Evolutionary conservation across 2,888 invertebrate genomes (phyloP).

Genomic region (Epistrophe eligans): DNA sequence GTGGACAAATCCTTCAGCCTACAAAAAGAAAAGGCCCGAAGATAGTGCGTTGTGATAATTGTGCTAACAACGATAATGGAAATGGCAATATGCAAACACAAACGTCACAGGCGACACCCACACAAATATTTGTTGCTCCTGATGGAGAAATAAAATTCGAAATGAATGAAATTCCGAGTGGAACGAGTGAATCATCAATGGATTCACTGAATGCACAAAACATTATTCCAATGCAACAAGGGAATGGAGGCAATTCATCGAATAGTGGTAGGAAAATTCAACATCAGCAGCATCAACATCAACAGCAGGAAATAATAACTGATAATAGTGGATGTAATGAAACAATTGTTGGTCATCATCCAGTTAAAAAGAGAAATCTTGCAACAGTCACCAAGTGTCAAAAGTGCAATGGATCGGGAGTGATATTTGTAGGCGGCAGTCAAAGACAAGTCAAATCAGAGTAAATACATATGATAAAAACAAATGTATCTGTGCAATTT

Average conservation of each 20-base stretch:
- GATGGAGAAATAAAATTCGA: slow-evolving; percentile 87
- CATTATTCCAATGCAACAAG: slow-evolving; percentile 82
- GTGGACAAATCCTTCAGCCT: slow-evolving; percentile 85
- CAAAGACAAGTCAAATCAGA: slow-evolving; percentile 80
- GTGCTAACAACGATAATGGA: slow-evolving; percentile 86
- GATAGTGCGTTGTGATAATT: slow-evolving; percentile 86
- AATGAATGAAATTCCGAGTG: slow-evolving; percentile 84
- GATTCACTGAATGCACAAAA: slow-evolving; percentile 84
- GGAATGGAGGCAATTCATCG: slow-evolving; percentile 36
- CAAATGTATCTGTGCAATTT: not conserved
- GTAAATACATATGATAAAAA: slow-evolving; percentile 78
- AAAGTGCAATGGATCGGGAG: slow-evolving; percentile 94
- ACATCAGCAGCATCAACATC: not conserved
- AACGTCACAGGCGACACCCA: slow-evolving; percentile 82
- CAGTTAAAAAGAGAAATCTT: slow-evolving; percentile 92
- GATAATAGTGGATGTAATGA: slow-evolving; percentile 51
- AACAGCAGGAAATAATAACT: slow-evolving; percentile 43
- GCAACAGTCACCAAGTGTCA: slow-evolving; percentile 93
- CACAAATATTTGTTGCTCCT: slow-evolving; percentile 88
- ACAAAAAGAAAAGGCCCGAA: slow-evolving; percentile 87
- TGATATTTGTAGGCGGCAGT: slow-evolving; percentile 85
- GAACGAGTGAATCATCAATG: slow-evolving; percentile 80
- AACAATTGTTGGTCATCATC: slow-evolving; percentile 86
- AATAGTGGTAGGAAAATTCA: slow-evolving; percentile 72
- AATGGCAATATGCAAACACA: slow-evolving; percentile 76